Percentiles rank a stretch among this genome's conserved stretches.
phyloP scores from a whole-genome alignment of 2,888 invertebrate genomes.

The Julus scanicus region DNA sequence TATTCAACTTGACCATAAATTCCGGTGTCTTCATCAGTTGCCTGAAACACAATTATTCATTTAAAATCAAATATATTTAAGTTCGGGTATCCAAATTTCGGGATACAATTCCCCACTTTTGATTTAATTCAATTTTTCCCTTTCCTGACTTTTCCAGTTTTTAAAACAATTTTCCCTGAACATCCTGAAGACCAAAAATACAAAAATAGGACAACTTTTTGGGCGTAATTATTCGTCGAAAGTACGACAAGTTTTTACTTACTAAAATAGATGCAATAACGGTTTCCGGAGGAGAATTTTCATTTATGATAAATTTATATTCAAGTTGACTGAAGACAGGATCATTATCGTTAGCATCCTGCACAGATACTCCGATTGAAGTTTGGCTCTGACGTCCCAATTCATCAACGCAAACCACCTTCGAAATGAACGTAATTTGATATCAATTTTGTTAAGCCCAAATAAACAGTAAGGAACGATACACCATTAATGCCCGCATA shows the following conservation, averaged over 20 bases:
- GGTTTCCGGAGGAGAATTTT: slow-evolving; percentile 73
- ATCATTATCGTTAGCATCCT: slow-evolving; percentile 67
- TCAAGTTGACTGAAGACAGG: slow-evolving; percentile 65
- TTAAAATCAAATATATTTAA: too few relatives aligned
- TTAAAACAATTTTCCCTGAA: too few relatives aligned
- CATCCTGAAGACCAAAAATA: too few relatives aligned
- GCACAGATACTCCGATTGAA: slow-evolving; percentile 61
- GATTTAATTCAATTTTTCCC: too few relatives aligned
- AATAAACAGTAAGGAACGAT: background rate
- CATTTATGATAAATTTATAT: slow-evolving; percentile 63
- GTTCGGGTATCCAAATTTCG: too few relatives aligned
- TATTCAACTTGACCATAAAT: slow-evolving; percentile 79
- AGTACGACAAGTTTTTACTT: background rate
- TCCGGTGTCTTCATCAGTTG: slow-evolving; percentile 79
- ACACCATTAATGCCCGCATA: slow-evolving; percentile 62
- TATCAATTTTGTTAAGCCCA: background rate
- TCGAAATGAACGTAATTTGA: background rate
- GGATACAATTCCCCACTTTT: too few relatives aligned
- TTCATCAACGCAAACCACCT: slow-evolving; percentile 54
- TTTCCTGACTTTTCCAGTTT: too few relatives aligned
- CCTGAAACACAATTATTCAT: slow-evolving; percentile 61
- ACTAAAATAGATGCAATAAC: slow-evolving; percentile 75
- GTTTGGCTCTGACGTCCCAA: slow-evolving; percentile 53
- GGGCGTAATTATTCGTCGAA: background rate
- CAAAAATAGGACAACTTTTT: too few relatives aligned